Evolutionary conservation across 2,113 vertebrate species (phyloP).

Genomic region (Ciconia maguari): DNA sequence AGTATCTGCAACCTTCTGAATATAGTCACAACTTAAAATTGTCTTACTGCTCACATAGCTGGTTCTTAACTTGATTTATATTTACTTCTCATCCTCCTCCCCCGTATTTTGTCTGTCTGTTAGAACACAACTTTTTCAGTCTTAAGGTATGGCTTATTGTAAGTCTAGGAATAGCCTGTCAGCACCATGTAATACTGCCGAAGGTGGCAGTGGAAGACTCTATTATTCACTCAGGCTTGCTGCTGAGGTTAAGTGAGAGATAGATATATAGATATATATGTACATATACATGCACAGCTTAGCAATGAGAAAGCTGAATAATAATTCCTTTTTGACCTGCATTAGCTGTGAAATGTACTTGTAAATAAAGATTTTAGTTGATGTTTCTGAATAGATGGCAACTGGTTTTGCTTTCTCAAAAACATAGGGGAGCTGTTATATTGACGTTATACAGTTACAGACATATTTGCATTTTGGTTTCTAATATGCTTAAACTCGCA

Average conservation of each 20-base stretch:
- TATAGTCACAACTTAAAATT: not conserved
- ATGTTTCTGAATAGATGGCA: not conserved
- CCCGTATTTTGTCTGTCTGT: not conserved
- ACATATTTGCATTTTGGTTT: not conserved
- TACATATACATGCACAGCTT: not conserved
- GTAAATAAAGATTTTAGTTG: not conserved
- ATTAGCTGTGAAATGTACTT: not conserved
- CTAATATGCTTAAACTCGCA: not conserved
- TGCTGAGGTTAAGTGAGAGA: not conserved
- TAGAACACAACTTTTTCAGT: not conserved
- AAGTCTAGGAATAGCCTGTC: not conserved
- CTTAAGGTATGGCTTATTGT: not conserved
- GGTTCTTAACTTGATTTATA: not conserved
- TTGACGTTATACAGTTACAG: not conserved
- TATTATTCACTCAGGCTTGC: not conserved
- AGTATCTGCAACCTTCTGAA: not conserved
- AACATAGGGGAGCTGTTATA: not conserved
- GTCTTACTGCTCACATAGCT: not conserved
- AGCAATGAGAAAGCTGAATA: not conserved
- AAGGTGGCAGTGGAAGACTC: not conserved
- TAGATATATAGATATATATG: not conserved
- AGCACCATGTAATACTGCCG: not conserved
- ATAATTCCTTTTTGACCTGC: not conserved
- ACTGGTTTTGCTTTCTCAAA: not conserved
- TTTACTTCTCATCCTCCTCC: not conserved